Conservation (phyloP, 1,140 invertebrate genomes). For the Drosophila erecta region DNA sequence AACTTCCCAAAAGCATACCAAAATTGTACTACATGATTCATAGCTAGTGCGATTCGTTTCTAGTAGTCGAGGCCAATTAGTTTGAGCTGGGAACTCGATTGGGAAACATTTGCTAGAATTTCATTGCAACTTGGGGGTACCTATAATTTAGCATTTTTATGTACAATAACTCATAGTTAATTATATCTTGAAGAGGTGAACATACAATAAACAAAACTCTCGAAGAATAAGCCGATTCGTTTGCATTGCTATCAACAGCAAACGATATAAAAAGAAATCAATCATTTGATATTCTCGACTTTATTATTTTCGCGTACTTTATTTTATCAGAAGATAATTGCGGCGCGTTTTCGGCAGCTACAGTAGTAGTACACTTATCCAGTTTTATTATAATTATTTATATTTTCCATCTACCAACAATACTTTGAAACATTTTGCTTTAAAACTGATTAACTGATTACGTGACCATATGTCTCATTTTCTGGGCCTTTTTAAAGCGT, state of each 20-base stretch:
- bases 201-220: constrained; percentile 27
- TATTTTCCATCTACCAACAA: not conserved
- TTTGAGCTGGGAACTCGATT: constrained; percentile 25
- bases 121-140: constrained; percentile 5
- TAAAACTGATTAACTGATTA: constrained; percentile 1
- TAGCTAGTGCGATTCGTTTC: constrained; percentile 1
- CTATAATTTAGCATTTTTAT: constrained; percentile 9
- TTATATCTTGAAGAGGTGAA: constrained; percentile 11
- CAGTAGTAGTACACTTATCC: not conserved
- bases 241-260: constrained; percentile 15
- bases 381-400: not conserved
- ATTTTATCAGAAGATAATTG: constrained; percentile 10
- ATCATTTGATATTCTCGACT: constrained; percentile 6
- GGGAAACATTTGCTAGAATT: constrained; percentile 2
- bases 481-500: constrained; percentile 21
- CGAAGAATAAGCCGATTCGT: constrained; percentile 3
- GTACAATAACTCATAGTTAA: constrained; percentile 7
- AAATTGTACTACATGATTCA: constrained; percentile 29
- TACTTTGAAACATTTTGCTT: no score
- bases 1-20: constrained; percentile 36
- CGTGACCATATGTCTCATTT: constrained; percentile 17
- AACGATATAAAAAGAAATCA: constrained; percentile 11
- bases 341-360: not conserved
- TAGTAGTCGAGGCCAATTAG: constrained; percentile 35
- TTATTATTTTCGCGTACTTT: not conserved